Evolutionary conservation across 2,113 vertebrate genomes (phyloP).

Genomic region (Vanacampus margaritifer): DNA sequence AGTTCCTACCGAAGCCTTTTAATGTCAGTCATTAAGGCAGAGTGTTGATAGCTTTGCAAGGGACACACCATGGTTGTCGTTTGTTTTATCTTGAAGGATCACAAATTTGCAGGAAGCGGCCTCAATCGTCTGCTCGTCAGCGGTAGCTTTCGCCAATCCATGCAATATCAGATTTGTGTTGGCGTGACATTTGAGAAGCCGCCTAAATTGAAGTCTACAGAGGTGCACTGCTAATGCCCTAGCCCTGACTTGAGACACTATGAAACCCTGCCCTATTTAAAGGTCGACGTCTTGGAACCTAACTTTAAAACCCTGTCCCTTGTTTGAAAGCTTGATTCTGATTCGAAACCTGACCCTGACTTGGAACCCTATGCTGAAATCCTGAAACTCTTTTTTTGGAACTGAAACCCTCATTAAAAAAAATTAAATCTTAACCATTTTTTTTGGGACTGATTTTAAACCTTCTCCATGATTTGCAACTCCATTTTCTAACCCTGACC

Average conservation of each 20-base stretch:
- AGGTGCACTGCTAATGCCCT: not conserved
- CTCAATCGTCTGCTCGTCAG: not conserved
- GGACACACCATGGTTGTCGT: not conserved
- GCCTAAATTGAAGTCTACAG: not conserved
- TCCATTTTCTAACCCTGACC: not conserved
- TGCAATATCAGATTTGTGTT: not conserved
- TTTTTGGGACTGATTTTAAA: too few species aligned
- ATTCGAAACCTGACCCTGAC: too few species aligned
- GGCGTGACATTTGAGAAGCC: not conserved
- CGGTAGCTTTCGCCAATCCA: not conserved
- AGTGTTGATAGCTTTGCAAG: not conserved
- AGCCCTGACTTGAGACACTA: not conserved
- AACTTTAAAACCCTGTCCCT: too few species aligned
- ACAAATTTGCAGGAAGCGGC: not conserved
- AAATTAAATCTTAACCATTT: too few species aligned
- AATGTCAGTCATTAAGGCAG: not conserved
- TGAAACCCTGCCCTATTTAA: too few species aligned
- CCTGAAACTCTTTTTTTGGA: too few species aligned
- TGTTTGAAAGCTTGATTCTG: too few species aligned
- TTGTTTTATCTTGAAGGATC: not conserved
- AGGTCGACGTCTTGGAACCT: too few species aligned
- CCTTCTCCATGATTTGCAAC: not conserved
- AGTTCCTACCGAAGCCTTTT: not conserved
- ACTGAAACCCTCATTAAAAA: too few species aligned
- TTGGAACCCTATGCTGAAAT: too few species aligned